Evolutionary conservation across 2,113 vertebrate genomes (phyloP), one percentile per base, ranked within the genome.

Genomic region (Bubo blakistoni): DNA sequence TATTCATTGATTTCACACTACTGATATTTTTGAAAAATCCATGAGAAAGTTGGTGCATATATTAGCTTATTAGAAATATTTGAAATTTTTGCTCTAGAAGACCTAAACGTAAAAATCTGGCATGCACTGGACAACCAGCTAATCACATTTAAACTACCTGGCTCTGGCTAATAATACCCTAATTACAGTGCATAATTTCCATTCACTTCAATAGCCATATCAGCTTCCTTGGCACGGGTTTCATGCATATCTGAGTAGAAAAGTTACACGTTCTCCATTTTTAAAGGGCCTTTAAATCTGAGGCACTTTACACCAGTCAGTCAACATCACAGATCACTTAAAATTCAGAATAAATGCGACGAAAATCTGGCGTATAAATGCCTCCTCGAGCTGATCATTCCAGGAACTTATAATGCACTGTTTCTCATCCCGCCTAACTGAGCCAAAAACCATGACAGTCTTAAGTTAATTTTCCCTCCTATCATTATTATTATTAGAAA

Each of bases 1-100:
- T 93, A 97, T 93, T 95, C 88, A 95, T 72, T 69, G 44, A 14
- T 74, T 97, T 96, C 94, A 91, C 83, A 86, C 76, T 80, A 61
- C 7, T 67, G 66, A 27, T 95, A 93, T 61, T 86, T 94, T 40
- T 76, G 26, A 86, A 92, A 86, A 92, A 93, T 20, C 24, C 13
- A 61, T 26, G 8, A 88, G 36, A 77, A 92, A 92, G 54, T 70
- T 73, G 81, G 51, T 54, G 80, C 76, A 83, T 92, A 79, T 42
- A 92, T 81, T 42, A 94, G 32, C 55, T 86, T 86, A 67, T 76
- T 83, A 91, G 63, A 91, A 94, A 65, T 91, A 90, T 7, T 38
- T 84, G 15, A 62, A 15, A 10, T 38, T 73, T 94, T 83, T 90
- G 15, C 76, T 92, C 59, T 86, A 86, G 29, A 81, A 91, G 46